These are phyloP conservation scores for Lytechinus variegatus DNA, from an alignment of 35 echinoderm and acorn worm species.

Conservation along the genomic window DNA sequence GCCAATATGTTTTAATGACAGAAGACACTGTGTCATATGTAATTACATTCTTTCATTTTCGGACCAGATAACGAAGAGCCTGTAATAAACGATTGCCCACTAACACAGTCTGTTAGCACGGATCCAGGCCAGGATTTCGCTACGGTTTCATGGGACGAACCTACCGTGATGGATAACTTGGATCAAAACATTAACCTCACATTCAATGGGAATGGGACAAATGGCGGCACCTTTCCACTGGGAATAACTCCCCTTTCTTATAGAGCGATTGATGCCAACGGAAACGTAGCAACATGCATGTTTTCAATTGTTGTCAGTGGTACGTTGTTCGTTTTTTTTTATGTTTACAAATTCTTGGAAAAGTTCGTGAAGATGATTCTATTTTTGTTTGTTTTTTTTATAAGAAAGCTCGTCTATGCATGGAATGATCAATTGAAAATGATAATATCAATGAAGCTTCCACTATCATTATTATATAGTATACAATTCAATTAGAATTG, in stretches of 20 bases:
- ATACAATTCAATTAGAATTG: too few relatives aligned
- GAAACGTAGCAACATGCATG: not conserved
- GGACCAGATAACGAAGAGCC: not conserved
- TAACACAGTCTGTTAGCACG: not conserved
- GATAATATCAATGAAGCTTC: too few relatives aligned
- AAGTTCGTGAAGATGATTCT: too few relatives aligned
- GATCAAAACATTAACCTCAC: not conserved
- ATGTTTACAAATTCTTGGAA: too few relatives aligned
- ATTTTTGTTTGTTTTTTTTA: too few relatives aligned
- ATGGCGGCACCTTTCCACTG: not conserved
- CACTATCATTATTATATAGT: too few relatives aligned
- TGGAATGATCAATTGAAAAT: too few relatives aligned
- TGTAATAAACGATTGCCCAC: not conserved
- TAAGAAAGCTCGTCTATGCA: too few relatives aligned
- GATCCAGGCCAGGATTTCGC: not conserved
- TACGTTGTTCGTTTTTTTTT: not conserved
- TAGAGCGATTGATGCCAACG: not conserved
- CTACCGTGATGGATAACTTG: not conserved
- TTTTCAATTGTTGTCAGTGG: not conserved
- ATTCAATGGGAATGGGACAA: not conserved
- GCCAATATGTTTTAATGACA: too few relatives aligned
- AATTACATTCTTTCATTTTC: too few relatives aligned
- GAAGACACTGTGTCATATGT: too few relatives aligned
- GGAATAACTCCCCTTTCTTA: not conserved
- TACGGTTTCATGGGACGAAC: not conserved